Percentiles rank a stretch among this genome's conserved stretches.
phyloP scores from a whole-genome alignment of 2,113 vertebrate genomes.

The Semicossyphus pulcher region DNA sequence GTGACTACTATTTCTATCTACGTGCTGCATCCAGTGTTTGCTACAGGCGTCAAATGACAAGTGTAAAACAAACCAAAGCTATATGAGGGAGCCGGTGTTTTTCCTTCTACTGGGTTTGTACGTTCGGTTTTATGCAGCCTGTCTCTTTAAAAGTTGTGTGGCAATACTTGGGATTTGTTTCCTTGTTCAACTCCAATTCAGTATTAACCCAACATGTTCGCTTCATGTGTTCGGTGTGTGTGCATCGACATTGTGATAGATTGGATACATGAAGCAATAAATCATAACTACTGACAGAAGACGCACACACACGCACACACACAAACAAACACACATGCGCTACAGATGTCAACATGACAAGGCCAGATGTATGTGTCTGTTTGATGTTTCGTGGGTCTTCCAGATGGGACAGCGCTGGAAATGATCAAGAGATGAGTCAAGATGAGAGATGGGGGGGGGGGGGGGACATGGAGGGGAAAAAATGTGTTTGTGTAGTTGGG shows the following conservation, averaged over 20 bases:
- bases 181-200: neutral
- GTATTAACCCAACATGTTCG: constrained; percentile 30
- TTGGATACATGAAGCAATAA: constrained; percentile 36
- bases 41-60: neutral
- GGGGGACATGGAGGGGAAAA: neutral
- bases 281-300: constrained; percentile 43
- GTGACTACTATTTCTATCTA: too few relatives aligned
- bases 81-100: neutral
- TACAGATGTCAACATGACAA: constrained; percentile 55
- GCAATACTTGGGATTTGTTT: neutral
- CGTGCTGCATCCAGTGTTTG: too few relatives aligned
- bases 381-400: constrained; percentile 50
- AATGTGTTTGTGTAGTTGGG: neutral
- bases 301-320: neutral
- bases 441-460: constrained; percentile 10
- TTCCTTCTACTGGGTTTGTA: neutral
- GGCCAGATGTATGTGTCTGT: constrained; percentile 57
- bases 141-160: neutral
- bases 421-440: constrained; percentile 46
- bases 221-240: constrained; percentile 2
- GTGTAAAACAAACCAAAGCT: neutral
- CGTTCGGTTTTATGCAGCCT: neutral
- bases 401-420: constrained; percentile 55
- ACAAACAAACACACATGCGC: neutral
- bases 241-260: constrained; percentile 15